Percentiles rank a stretch among this genome's conserved stretches.
Evolutionary conservation across 2,888 invertebrate species (phyloP).

Genomic region (Acleris literana): DNA sequence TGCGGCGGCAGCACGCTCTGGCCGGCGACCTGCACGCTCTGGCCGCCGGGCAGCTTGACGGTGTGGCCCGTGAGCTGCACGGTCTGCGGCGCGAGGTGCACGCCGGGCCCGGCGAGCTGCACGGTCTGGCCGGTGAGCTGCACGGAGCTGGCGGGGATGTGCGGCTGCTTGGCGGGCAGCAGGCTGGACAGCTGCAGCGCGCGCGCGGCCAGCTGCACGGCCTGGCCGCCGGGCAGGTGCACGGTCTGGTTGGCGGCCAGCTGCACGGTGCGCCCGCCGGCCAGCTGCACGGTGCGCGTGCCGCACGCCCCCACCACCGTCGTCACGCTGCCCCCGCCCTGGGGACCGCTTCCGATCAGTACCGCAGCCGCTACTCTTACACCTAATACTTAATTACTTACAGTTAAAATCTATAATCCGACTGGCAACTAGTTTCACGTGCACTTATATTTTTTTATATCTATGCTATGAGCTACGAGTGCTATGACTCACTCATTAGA

Average conservation of each 20-base stretch:
- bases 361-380: too few species aligned
- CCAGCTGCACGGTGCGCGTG: conserved; percentile 63
- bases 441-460: too few species aligned
- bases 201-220: conserved; percentile 49
- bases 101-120: conserved; percentile 61
- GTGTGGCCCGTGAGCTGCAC: conserved; percentile 62
- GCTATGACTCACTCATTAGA: too few species aligned
- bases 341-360: not conserved
- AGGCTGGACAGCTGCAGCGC: conserved; percentile 62
- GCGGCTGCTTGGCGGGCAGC: conserved; percentile 59
- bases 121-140: conserved; percentile 71
- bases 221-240: conserved; percentile 56
- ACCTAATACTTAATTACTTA: too few species aligned
- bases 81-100: conserved; percentile 55
- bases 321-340: conserved; percentile 41
- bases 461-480: too few species aligned
- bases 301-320: conserved; percentile 59
- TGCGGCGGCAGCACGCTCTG: conserved; percentile 50
- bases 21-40: conserved; percentile 50
- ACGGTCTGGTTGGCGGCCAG: conserved; percentile 64
- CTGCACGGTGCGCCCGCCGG: conserved; percentile 70
- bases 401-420: too few species aligned
- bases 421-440: too few species aligned
- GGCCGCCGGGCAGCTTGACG: conserved; percentile 49
- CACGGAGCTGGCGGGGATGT: conserved; percentile 68